Base-by-base conservation (phyloP, 2,797 vertebrate genomes). In the Anniella stebbinsi region DNA sequence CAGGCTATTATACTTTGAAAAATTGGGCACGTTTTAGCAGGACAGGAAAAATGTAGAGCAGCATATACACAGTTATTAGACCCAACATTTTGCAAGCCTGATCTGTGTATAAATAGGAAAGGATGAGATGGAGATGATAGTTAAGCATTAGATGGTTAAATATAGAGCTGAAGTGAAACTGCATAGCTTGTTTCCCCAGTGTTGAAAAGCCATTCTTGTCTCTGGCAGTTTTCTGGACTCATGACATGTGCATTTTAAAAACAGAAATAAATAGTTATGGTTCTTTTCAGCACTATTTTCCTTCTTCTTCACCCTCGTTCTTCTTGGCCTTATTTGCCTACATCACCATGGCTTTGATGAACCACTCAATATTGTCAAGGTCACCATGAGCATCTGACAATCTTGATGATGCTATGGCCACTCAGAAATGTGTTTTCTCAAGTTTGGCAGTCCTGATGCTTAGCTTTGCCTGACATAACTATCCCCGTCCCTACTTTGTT, bases 51-150 rank as follows among this genome's bases (percentile, higher is more conserved):
- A 72, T 54, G 67, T 57, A 45, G 48, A 88, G 48, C 17, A 81
- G 48, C 77, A 70, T 87, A 69, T 54, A 80, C 30, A 70, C 13
- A 54, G 77, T 80, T 66, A 57, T 72, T 88, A 72, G 66, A 51
- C 66, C 48, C 25, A 41, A 25, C 12, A 13, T 36, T 69, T 69
- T 80, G 25, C 76, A 70, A 41, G 15, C 48, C 23, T 72, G 66
- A 81, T 88, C 33, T 73, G 25, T 82, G 48, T 60, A 82, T 45
- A n/a, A 45, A 88, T 63, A 30, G 10, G 51, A 2, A 60, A 63
- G 51, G 48, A 82, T 60, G 36, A 82, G 78, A 60, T 63, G 25
- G 28, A 63, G 57, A 75, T 30, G n/a, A 41, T 41, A 17, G 48
- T 60, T 60, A 51, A 84, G 18, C 28, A 66, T 77, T 87, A 12